These are phyloP conservation scores for Megalops atlanticus DNA, from an alignment of 2,113 vertebrate species.

Conservation along the genomic window DNA sequence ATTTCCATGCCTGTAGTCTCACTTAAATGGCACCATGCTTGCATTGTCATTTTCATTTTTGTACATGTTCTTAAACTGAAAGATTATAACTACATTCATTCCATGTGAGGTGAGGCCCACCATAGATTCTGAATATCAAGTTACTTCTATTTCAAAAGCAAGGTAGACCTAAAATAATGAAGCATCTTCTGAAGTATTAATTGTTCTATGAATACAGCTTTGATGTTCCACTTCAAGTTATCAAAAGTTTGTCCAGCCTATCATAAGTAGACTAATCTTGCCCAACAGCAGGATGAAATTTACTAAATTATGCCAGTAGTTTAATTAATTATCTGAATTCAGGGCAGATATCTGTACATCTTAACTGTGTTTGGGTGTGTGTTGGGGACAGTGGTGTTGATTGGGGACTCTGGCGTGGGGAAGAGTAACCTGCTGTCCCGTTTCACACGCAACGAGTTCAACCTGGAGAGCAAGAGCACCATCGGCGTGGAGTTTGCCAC, in stretches of 20 bases:
- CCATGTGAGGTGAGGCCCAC: not conserved
- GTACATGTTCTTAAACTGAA: not conserved
- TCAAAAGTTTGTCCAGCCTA: not conserved
- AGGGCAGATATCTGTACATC: not conserved
- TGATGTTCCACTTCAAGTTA: not conserved
- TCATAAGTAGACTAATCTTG: too few relatives aligned
- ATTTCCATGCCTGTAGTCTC: not conserved
- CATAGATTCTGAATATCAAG: not conserved
- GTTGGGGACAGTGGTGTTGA: constrained; percentile 25
- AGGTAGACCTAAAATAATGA: not conserved
- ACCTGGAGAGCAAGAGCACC: constrained; percentile 83
- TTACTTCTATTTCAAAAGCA: not conserved
- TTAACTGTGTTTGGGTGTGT: not conserved
- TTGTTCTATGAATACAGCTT: not conserved
- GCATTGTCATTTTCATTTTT: not conserved
- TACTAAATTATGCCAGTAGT: not conserved
- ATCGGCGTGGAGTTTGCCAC: constrained; percentile 83
- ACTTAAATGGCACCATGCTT: not conserved
- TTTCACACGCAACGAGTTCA: constrained; percentile 85
- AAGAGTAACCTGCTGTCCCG: constrained; percentile 48
- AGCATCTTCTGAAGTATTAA: not conserved
- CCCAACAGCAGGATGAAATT: too few relatives aligned
- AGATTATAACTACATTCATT: not conserved
- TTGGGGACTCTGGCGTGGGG: constrained; percentile 28
- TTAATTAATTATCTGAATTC: not conserved